These are phyloP conservation scores for Priocnemis perturbator DNA, from an alignment of 2,888 invertebrate genomes.

Conservation along the genomic window DNA sequence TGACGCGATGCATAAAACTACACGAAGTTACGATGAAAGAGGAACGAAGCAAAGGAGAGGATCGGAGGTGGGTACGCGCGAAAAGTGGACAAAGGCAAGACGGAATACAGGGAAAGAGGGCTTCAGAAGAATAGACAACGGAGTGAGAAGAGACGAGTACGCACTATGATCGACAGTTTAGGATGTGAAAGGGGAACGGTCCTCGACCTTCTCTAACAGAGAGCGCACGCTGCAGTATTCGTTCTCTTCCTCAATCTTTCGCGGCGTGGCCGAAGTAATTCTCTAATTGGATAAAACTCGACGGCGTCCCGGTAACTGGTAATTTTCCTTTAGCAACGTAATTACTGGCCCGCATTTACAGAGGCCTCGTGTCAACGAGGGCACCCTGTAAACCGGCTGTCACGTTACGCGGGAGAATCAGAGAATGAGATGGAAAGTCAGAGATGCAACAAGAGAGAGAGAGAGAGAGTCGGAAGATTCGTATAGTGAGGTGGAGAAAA, in stretches of 20 bases:
- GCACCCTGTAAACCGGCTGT: constrained; percentile 17
- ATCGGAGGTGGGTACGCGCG: neutral
- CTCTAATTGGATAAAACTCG: constrained; percentile 64
- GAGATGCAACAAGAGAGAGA: neutral
- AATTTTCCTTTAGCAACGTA: constrained; percentile 65
- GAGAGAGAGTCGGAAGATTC: constrained; percentile 19
- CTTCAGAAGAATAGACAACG: too few species aligned
- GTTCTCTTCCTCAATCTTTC: constrained; percentile 15
- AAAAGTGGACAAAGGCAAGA: neutral
- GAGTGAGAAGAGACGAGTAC: too few species aligned
- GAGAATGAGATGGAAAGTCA: neutral
- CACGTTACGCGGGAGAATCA: neutral
- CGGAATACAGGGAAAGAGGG: neutral
- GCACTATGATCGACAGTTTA: too few species aligned
- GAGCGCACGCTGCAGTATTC: too few species aligned
- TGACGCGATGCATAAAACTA: too few species aligned
- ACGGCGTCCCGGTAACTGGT: constrained; percentile 60
- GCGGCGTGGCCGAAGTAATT: constrained; percentile 49
- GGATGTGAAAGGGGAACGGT: too few species aligned
- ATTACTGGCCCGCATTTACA: constrained; percentile 66
- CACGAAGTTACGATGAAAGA: constrained; percentile 2
- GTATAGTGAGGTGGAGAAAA: constrained; percentile 50
- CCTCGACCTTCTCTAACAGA: too few species aligned
- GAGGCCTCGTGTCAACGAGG: constrained; percentile 50
- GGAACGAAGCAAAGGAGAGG: constrained; percentile 9